Evolutionary conservation across 2,113 vertebrate species (phyloP).

Genomic region (Prinia subflava): DNA sequence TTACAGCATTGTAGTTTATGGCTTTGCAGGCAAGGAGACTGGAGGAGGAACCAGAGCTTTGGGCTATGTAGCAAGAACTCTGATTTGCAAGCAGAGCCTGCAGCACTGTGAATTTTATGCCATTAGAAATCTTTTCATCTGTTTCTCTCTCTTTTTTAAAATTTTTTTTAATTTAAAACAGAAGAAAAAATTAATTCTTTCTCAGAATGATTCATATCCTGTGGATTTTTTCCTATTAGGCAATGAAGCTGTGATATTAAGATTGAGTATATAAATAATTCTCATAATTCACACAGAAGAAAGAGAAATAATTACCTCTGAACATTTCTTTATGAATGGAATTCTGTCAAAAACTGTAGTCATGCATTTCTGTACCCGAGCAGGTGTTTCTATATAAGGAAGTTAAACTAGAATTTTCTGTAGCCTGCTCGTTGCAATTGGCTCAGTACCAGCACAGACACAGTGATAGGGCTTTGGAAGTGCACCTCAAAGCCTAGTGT

Average conservation of each 20-base stretch:
- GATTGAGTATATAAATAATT: constrained; percentile 75
- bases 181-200: constrained; percentile 63
- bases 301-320: constrained; percentile 74
- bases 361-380: too few relatives aligned
- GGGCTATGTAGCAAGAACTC: not conserved
- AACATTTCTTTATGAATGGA: constrained; percentile 74
- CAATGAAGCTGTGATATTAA: constrained; percentile 69
- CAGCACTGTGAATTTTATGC: constrained; percentile 55
- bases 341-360: constrained; percentile 69
- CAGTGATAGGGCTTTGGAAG: too few relatives aligned
- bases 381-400: too few relatives aligned
- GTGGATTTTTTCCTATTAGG: constrained; percentile 71
- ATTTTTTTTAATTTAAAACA: constrained; percentile 43
- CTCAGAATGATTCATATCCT: constrained; percentile 69
- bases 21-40: constrained; percentile 45
- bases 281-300: constrained; percentile 67
- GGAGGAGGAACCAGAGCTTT: constrained; percentile 23
- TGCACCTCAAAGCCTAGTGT: too few relatives aligned
- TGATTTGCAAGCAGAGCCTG: constrained; percentile 60
- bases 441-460: too few relatives aligned
- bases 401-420: too few relatives aligned
- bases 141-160: not conserved
- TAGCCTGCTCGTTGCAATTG: too few relatives aligned
- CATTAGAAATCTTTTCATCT: constrained; percentile 73
- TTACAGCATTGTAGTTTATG: constrained; percentile 71